Base-by-base conservation (phyloP, 2,888 invertebrate species). In the Scaptomyza flava region DNA sequence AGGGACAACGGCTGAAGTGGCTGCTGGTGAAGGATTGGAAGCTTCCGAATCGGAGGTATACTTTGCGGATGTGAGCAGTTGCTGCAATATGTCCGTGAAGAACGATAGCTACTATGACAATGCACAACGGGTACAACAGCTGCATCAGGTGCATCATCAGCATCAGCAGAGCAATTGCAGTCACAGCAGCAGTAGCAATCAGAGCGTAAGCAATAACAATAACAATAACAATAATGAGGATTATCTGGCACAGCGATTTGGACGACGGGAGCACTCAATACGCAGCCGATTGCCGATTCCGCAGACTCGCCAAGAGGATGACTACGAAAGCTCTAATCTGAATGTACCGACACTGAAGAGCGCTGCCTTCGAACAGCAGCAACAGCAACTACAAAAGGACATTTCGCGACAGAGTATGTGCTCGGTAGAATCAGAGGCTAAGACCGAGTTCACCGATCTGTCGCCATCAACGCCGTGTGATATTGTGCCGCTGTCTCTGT, bases 61-160 rank as follows among this genome's bases (percentile, higher is more conserved):
- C 89, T 97, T 97, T 85, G 96, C 96, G 0, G 96, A 97, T 79
- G 96, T 96, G 0, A 96, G 96, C 30, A 96, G 96, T 64, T 96
- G 96, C 84, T 96, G 96, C 84, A 96, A 96, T 83, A 95, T 95
- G 51, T 95, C 95, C 4, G 93, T 95, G 0, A 94, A 94, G 91
- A 92, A 92, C 67, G 92, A 92, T 66, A 92, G 90, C 63, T 92
- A 91, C 68, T 92, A 92, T 51, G 91, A 92, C 56, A 92, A 92
- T 61, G 89, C 91, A 2, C 84, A 83, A 53, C 70, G 77, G 27
- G 27, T 2, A 4, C 27, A 27, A 27, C 27, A 27, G 27, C 27
- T 27, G 2, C 74, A 72, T n/a, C 78, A 77, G 33, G 48, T 58
- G n/a, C 80, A 81, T 31, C 77, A 59, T 23, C 86, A 76, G 12